These are phyloP conservation scores for Nicator chloris DNA, from an alignment of 2,113 vertebrate species.

Conservation along the genomic window DNA sequence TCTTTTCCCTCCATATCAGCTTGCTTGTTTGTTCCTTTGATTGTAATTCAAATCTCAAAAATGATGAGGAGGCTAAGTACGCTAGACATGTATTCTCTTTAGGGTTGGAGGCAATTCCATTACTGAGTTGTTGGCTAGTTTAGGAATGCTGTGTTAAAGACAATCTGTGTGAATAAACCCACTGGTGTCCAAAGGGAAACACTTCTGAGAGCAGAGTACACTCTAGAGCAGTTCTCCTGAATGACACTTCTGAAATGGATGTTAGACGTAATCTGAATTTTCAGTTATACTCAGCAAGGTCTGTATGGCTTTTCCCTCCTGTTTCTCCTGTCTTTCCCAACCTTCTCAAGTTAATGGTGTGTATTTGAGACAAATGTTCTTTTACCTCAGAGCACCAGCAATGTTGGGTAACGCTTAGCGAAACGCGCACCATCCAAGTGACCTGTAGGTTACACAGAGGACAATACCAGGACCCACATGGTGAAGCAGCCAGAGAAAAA, in stretches of 20 bases:
- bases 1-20: neutral
- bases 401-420: rapidly evolving
- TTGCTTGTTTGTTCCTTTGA: neutral
- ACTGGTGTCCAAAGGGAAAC: neutral
- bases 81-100: neutral
- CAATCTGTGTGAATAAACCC: neutral
- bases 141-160: neutral
- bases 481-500: neutral
- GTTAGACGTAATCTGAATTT: neutral
- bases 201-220: neutral
- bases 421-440: neutral
- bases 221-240: neutral
- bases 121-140: neutral
- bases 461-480: neutral
- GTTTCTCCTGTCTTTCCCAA: neutral
- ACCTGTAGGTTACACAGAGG: neutral
- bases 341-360: neutral
- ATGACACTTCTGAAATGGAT: neutral
- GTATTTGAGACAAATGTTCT: neutral
- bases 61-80: neutral
- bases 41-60: neutral
- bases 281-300: neutral
- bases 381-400: neutral
- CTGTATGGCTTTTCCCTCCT: neutral
- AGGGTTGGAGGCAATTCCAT: neutral